Conservation (phyloP, 64 coral and sea anemone genomes). For the Anthopleura sola region DNA sequence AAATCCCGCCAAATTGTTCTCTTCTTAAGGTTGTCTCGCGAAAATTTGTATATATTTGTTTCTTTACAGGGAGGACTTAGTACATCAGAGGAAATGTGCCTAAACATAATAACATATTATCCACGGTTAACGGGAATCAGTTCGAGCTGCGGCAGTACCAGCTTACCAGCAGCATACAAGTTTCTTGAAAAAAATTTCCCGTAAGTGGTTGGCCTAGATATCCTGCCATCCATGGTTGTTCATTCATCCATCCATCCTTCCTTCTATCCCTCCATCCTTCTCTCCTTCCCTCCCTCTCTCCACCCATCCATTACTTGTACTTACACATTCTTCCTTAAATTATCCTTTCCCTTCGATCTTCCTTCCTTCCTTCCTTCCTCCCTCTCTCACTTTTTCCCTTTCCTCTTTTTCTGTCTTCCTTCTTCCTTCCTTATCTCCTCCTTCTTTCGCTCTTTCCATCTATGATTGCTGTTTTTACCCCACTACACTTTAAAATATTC, state of each 20-base stretch:
- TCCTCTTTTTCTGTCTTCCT: too few relatives aligned
- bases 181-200: constrained; percentile 28
- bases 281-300: too few relatives aligned
- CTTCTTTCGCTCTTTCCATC: neutral
- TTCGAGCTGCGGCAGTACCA: neutral
- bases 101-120: constrained; percentile 26
- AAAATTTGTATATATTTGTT: too few relatives aligned
- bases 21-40: too few relatives aligned
- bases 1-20: too few relatives aligned
- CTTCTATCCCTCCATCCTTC: too few relatives aligned
- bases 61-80: neutral
- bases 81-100: constrained; percentile 28
- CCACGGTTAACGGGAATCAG: neutral
- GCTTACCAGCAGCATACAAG: neutral
- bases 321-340: too few relatives aligned
- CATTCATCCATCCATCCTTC: too few relatives aligned
- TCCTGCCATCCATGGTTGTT: neutral
- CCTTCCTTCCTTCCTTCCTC: neutral
- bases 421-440: neutral
- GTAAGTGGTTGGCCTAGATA: neutral
- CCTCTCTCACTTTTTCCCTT: neutral
- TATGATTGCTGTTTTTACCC: neutral
- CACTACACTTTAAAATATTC: too few relatives aligned
- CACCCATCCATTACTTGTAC: too few relatives aligned
- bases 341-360: neutral